Base-by-base conservation (phyloP, 2,113 vertebrate species). In the Spheniscus mendiculus region DNA sequence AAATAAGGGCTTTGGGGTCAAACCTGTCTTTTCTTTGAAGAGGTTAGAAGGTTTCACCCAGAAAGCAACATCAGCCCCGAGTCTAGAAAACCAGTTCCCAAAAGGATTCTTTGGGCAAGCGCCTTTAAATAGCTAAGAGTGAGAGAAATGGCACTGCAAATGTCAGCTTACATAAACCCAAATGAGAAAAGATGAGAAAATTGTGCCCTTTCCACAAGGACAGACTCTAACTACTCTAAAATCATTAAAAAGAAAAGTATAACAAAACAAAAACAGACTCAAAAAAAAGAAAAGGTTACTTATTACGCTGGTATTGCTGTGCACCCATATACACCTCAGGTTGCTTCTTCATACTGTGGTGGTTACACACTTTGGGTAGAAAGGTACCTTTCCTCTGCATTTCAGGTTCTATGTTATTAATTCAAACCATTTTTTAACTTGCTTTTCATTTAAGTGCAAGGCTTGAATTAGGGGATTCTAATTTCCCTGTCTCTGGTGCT, bases 1-100 rank as follows among this genome's bases (percentile, higher is more conserved):
- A 98, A 98, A 98, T 97, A 98, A 98, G 98, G 97, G 96, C 98
- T 98, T 94, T 96, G 85, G 96, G 98, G 98, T 98, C 98, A 98
- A 97, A 98, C 71, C 94, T 96, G 94, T 97, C 96, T 98, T 89
- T 94, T 98, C 97, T 98, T 98, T 98, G 96, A 98, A 98, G 98
- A 98, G 92, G 82, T 97, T 98, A 93, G 96, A 98, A 98, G 86
- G 93, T 92, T 98, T 98, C 96, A 98, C 97, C 97, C 97, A 96
- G 97, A 98, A 98, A 98, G 94, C 86, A 98, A 92, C 89, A 98
- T 97, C 96, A 98, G 91, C 74, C 72, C 70, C 2, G 15, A 97
- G 94, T 97, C 83, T 97, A 87, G 91, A 98, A 98, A 97, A 49
- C 70, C 96, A 92, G 88, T 95, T 98, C 98, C 98, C 96, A 87